phyloP scores from a whole-genome alignment of 1,140 invertebrate species.

The Scaptomyza hsui region DNA sequence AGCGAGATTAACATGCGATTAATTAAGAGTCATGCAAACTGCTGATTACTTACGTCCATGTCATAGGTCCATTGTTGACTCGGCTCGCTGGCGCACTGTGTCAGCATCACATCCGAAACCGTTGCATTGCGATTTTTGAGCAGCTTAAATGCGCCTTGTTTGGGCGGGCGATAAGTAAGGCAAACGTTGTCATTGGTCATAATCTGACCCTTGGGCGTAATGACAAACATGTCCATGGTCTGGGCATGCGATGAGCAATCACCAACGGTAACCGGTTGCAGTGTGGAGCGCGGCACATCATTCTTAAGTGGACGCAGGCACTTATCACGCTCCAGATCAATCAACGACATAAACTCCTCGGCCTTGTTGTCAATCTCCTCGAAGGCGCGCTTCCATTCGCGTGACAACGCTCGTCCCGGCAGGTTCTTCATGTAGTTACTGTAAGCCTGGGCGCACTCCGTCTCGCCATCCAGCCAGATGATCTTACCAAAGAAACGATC shows the following conservation, averaged over 20 bases:
- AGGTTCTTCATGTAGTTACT: conserved; percentile 74
- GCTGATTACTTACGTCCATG: conserved; percentile 73
- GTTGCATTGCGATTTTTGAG: conserved; percentile 70
- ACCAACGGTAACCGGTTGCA: conserved; percentile 86
- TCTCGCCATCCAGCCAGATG: conserved; percentile 83
- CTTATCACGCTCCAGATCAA: conserved; percentile 75
- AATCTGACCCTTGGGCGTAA: conserved; percentile 86
- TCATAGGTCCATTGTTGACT: conserved; percentile 78
- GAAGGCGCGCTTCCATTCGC: conserved; percentile 73
- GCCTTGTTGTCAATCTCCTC: conserved; percentile 70
- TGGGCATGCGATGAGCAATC: conserved; percentile 83
- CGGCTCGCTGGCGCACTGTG: conserved; percentile 61
- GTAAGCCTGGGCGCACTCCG: conserved; percentile 70
- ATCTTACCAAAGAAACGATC: conserved; percentile 93
- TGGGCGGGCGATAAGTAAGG: conserved; percentile 69
- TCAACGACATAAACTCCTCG: conserved; percentile 57
- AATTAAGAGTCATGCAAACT: not conserved
- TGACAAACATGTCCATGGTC: conserved; percentile 90
- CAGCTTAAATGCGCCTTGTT: conserved; percentile 60
- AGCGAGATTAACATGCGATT: not conserved
- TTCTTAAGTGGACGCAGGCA: conserved; percentile 68
- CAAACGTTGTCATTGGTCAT: conserved; percentile 83
- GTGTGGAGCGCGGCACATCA: conserved; percentile 60
- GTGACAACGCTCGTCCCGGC: conserved; percentile 58
- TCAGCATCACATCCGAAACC: conserved; percentile 70